These are phyloP conservation scores for Sarcophaga bullata DNA, from an alignment of 1,140 invertebrate genomes.

Conservation along the genomic window DNA sequence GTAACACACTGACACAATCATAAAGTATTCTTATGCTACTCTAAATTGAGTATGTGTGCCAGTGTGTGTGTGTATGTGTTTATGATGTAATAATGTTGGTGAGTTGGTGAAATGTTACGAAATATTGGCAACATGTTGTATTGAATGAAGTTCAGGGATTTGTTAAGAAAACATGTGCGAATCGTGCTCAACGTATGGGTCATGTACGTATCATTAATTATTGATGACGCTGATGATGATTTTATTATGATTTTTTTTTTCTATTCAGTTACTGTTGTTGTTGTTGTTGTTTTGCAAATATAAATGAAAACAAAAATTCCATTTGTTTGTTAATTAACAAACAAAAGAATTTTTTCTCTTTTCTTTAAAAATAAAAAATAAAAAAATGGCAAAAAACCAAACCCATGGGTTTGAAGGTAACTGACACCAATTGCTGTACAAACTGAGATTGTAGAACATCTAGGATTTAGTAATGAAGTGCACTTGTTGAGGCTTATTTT, in stretches of 20 bases:
- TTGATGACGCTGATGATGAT: conserved; percentile 57
- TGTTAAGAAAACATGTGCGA: conserved; percentile 44
- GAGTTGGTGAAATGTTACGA: neutral
- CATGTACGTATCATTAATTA: conserved; percentile 65
- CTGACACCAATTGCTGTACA: too few species aligned
- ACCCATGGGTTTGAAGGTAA: too few species aligned
- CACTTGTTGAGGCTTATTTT: too few species aligned
- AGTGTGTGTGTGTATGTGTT: neutral
- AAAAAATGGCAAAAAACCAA: too few species aligned
- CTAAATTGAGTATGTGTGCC: too few species aligned
- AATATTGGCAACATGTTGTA: conserved; percentile 17
- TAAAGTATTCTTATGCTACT: neutral
- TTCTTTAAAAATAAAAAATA: neutral
- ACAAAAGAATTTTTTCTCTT: neutral
- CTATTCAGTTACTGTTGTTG: neutral
- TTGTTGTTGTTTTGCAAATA: neutral
- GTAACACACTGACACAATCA: neutral
- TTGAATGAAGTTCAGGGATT: conserved; percentile 32
- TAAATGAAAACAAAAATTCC: neutral
- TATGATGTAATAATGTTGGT: neutral
- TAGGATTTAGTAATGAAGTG: too few species aligned
- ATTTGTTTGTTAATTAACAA: neutral
- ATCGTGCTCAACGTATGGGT: conserved; percentile 61
- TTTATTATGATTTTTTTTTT: conserved; percentile 53
- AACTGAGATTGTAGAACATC: too few species aligned